Evolutionary conservation across 1,140 invertebrate genomes (phyloP).

Genomic region (Apis dorsata): DNA sequence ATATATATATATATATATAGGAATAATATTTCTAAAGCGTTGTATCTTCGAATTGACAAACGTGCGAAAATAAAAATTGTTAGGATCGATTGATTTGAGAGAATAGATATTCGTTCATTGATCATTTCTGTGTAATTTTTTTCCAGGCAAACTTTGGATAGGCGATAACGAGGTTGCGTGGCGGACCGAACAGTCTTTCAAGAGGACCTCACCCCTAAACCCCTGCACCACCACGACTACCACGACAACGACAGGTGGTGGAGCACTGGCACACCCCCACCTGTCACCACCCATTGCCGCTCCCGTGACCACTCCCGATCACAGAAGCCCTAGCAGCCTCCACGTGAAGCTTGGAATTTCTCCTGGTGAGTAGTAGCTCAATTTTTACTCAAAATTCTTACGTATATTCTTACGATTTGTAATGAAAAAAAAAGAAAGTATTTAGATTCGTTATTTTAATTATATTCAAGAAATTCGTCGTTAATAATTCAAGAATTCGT

Average conservation of each 20-base stretch:
- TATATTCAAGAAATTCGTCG: no score
- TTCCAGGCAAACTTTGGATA: constrained; percentile 77
- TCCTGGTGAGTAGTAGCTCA: constrained; percentile 69
- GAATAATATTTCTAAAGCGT: not conserved
- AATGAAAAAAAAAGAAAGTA: no score
- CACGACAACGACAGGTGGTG: constrained; percentile 72
- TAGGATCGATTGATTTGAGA: not conserved
- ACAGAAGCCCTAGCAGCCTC: constrained; percentile 73
- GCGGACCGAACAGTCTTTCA: constrained; percentile 76
- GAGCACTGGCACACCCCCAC: constrained; percentile 72
- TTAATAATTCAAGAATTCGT: no score
- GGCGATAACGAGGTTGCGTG: constrained; percentile 76
- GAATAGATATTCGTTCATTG: not conserved
- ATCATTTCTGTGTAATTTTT: constrained; percentile 2
- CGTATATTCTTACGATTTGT: no score
- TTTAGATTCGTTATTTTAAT: no score
- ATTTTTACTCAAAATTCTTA: not conserved
- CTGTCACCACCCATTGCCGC: constrained; percentile 75
- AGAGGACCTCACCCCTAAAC: constrained; percentile 74
- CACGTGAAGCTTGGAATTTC: constrained; percentile 76
- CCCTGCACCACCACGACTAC: constrained; percentile 71
- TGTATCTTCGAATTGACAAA: constrained; percentile 11
- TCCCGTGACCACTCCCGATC: constrained; percentile 74
- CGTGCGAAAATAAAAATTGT: not conserved
- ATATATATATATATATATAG: no score